Evolutionary conservation across 2,797 vertebrate species (phyloP), one percentile per base, ranked within the genome.

Genomic region (Halcyon leucocephala): DNA sequence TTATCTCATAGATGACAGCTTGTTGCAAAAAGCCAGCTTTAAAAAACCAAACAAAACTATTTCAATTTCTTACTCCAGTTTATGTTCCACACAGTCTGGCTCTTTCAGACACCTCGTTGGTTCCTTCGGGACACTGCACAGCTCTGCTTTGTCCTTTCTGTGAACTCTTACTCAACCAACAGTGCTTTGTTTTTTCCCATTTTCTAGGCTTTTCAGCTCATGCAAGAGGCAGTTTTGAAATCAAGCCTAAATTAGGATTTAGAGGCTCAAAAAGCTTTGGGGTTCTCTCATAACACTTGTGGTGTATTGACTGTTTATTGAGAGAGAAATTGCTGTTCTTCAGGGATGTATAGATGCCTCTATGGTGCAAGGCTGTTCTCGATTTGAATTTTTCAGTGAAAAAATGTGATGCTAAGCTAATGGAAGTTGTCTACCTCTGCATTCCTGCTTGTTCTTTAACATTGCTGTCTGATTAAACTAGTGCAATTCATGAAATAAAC

Each of bases 261-360:
- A 41, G 58, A 52, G 49, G 35, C 35, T 92, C 26, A 46, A 79
- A 55, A 62, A 37, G 35, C 35, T 71, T 65, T 33, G 16, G 21
- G 10, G 7, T 77, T 86, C 25, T 42, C 39, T 76, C 0, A 0
- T 39, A 44, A 54, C 17, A 6, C 22, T 55, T 60, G n/a, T 48
- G n/a, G 48, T 0, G 0, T 67, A 54, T 46, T 54, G 60, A 41
- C 37, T 73, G 29, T 31, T 82, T 19, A 33, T 41, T 80, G 61
- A 58, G 51, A 42, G 29, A 46, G 15, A 16, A 54, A 13, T 20
- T 87, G 42, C 57, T 62, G 5, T 33, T 78, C 37, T 54, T 41
- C 1, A 2, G 52, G 37, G 16, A 31, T 17, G 6, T 6, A 2
- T 33, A 20, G 44, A 31, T 46, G 14, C 14, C 51, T 44, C 7